Percentiles rank a stretch among this genome's conserved stretches.
These are phyloP conservation scores for Neoniphon sammara DNA, from an alignment of 2,797 vertebrate species.

Conservation along the genomic window DNA sequence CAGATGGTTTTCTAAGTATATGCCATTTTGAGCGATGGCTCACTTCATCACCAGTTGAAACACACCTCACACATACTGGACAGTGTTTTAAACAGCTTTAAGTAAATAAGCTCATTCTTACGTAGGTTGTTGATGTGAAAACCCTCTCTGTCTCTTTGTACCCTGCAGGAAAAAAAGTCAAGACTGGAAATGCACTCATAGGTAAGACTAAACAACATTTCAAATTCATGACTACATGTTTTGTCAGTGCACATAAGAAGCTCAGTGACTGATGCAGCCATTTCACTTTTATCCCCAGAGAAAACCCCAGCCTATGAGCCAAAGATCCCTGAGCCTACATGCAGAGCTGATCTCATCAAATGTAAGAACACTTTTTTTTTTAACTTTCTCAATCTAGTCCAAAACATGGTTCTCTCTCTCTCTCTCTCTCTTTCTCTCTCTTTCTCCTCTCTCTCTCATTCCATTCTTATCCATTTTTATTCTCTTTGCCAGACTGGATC, in stretches of 20 bases:
- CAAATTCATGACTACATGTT: neutral
- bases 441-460: too few species aligned
- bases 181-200: conserved; percentile 43
- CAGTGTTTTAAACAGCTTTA: conserved; percentile 16
- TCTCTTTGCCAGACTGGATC: conserved; percentile 64
- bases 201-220: conserved; percentile 44
- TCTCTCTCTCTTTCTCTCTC: too few species aligned
- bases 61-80: conserved; percentile 29
- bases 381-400: neutral
- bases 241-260: too few species aligned
- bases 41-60: conserved; percentile 39
- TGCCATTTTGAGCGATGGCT: conserved; percentile 21
- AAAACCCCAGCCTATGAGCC: conserved; percentile 69
- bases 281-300: conserved; percentile 53
- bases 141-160: neutral
- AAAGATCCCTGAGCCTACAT: conserved; percentile 74
- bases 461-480: neutral
- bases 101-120: neutral
- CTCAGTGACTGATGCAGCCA: neutral
- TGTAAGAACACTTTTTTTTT: conserved; percentile 42
- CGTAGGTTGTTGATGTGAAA: conserved; percentile 1
- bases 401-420: neutral
- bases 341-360: conserved; percentile 77
- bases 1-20: conserved; percentile 74
- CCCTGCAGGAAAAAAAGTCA: conserved; percentile 55